Base-by-base conservation (phyloP, 2,888 invertebrate genomes). In the Eristalis pertinax region DNA sequence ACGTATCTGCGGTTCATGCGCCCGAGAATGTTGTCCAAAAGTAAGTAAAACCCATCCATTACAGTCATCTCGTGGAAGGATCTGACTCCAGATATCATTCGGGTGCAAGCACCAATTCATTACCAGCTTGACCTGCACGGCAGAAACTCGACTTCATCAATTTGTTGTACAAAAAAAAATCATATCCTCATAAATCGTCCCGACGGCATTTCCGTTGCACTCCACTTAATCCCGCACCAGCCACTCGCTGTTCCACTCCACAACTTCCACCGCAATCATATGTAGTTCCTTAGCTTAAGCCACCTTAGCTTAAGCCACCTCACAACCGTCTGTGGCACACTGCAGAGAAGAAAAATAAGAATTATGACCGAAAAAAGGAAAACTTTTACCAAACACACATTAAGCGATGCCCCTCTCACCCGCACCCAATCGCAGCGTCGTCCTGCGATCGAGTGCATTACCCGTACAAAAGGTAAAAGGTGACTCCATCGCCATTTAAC, bases 401-500 rank as follows among this genome's bases (percentile, higher is more conserved):
- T 68, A 77, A 29, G 63, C 29, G 32, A 2, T 29, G 5, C 4
- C 4, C 29, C 29, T 5, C 32, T 32, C 7, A 63, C 24, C 56
- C 11, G 29, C 56, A 60, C n/a, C 24, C 32, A 70, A 2, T 19
- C 56, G 1, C n/a, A 64, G 56, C 38, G 11, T 29, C 11, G 56
- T 75, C 80, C 65, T 68, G 56, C 68, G 60, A 68, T 64, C 74
- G 73, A 84, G 79, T 84, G 80, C 87, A 87, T 80, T 86, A 50
- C 19, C n/a, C 50, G 50, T 50, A 83, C 76, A 80, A 80, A 84
- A 87, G 84, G 84, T 77, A 80, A 86, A 87, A 84, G 84, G 84
- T 87, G 84, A 84, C 84, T 87, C 80, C 64, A 75, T 73, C 26
- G 79, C 84, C 80, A 84, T 80, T 75, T 85, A 84, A 84, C 84